Evolutionary conservation across 2,113 vertebrate genomes (phyloP).

Genomic region (Noturus placidus): DNA sequence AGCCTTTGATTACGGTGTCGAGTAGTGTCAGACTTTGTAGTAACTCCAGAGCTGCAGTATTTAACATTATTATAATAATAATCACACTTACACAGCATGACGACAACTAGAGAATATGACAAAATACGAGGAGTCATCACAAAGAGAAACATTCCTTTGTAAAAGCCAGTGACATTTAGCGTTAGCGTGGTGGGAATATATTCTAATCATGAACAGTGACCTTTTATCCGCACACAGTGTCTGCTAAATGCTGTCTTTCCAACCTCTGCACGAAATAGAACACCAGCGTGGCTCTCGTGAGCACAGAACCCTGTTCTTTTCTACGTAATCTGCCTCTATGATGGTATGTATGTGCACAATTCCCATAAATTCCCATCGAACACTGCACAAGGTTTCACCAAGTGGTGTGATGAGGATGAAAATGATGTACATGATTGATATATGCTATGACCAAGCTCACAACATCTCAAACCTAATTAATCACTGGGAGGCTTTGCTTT

Average conservation of each 20-base stretch:
- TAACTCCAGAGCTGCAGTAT: background rate
- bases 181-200: background rate
- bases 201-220: background rate
- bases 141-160: background rate
- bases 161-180: background rate
- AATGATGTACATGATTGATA: too few relatives aligned
- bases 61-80: slow-evolving; percentile 28
- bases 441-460: too few relatives aligned
- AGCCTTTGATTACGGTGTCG: slow-evolving; percentile 25
- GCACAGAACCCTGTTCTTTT: background rate
- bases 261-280: background rate
- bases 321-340: background rate
- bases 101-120: background rate
- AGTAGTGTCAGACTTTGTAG: background rate
- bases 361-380: background rate
- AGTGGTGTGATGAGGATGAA: too few relatives aligned
- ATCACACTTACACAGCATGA: slow-evolving; percentile 15
- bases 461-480: background rate
- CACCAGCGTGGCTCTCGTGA: too few relatives aligned
- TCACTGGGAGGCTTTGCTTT: background rate
- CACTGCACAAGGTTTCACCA: background rate
- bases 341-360: background rate
- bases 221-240: background rate
- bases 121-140: background rate
- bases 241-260: background rate